Conservation (phyloP, 2,888 invertebrate genomes). For the Laothoe populi region DNA sequence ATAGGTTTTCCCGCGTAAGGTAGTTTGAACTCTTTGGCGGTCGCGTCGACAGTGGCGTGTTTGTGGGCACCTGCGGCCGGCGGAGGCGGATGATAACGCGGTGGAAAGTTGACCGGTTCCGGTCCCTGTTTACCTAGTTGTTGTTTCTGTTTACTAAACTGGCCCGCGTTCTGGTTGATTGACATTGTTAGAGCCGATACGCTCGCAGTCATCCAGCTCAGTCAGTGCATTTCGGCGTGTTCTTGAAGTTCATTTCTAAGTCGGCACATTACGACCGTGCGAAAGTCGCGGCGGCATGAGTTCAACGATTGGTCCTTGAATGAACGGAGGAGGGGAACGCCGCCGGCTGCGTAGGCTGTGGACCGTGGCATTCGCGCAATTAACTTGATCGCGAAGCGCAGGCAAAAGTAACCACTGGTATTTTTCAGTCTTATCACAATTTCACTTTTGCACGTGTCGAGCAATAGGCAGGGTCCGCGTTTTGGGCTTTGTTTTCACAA, state of each 20-base stretch:
- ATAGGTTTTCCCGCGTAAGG: conserved; percentile 68
- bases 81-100: conserved; percentile 92
- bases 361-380: conserved; percentile 82
- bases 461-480: conserved; percentile 33
- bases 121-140: conserved; percentile 82
- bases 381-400: conserved; percentile 50
- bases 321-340: conserved; percentile 77
- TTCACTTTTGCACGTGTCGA: conserved; percentile 27
- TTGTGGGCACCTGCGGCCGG: conserved; percentile 87
- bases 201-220: conserved; percentile 62
- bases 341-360: conserved; percentile 80
- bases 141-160: conserved; percentile 80
- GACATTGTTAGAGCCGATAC: conserved; percentile 74
- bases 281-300: conserved; percentile 68
- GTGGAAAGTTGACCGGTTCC: conserved; percentile 86
- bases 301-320: conserved; percentile 83
- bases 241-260: conserved; percentile 65
- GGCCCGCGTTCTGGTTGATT: conserved; percentile 79
- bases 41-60: conserved; percentile 85
- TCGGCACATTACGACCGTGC: conserved; percentile 58
- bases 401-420: background rate
- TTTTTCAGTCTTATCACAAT: background rate
- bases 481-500: conserved; percentile 53
- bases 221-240: conserved; percentile 54
- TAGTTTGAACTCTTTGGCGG: conserved; percentile 77